Percentiles rank a stretch among this genome's conserved stretches.
Conservation (phyloP, 2,888 invertebrate genomes). For the Tolmerus cingulatus region DNA sequence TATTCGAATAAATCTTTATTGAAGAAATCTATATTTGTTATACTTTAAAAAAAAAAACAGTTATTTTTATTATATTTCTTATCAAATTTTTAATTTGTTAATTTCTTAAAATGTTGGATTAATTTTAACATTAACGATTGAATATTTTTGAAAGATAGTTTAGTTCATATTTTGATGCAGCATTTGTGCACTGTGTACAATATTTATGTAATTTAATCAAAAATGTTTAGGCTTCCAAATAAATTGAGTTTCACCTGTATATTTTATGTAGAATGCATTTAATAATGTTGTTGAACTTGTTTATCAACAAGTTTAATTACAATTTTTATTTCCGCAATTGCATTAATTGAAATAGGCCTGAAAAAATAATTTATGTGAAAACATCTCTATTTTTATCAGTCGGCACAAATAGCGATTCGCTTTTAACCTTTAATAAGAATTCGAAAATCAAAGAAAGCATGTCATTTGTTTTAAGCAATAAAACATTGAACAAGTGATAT, state of each 20-base stretch:
- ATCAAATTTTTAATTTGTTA: too few relatives aligned
- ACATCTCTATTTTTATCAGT: not conserved
- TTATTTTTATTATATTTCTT: too few relatives aligned
- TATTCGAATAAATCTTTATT: too few relatives aligned
- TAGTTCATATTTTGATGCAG: too few relatives aligned
- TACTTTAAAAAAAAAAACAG: too few relatives aligned
- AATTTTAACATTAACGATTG: too few relatives aligned
- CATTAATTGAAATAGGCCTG: not conserved
- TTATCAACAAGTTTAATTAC: not conserved
- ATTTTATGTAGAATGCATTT: not conserved
- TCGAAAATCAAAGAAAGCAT: constrained; percentile 3
- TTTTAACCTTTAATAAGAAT: constrained; percentile 19
- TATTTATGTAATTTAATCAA: too few relatives aligned
- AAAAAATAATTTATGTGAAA: not conserved
- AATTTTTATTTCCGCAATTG: not conserved
- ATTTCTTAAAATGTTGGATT: too few relatives aligned
- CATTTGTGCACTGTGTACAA: too few relatives aligned
- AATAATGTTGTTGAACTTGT: not conserved
- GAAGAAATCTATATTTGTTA: too few relatives aligned
- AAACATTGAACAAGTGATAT: constrained; percentile 34
- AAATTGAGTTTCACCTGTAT: not conserved
- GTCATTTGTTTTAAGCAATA: constrained; percentile 8
- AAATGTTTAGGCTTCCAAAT: not conserved
- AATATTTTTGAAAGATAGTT: too few relatives aligned
- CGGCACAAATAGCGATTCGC: not conserved